phyloP scores from a whole-genome alignment of 2,797 vertebrate species.

The Schizothorax lantsangensis region DNA sequence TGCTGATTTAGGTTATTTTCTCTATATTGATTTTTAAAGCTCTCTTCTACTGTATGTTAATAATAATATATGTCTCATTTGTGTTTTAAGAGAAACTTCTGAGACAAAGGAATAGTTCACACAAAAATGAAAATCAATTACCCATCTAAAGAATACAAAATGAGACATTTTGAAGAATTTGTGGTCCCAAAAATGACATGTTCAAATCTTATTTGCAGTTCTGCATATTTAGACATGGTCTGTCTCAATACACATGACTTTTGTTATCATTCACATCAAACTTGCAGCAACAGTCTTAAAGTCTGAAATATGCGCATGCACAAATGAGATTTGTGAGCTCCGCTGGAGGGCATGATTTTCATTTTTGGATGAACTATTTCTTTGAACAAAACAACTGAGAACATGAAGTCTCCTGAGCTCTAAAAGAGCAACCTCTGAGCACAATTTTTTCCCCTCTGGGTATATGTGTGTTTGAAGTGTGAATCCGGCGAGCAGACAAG shows the following conservation, averaged over 20 bases:
- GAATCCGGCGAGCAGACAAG: slow-evolving; percentile 31
- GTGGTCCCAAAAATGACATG: not conserved
- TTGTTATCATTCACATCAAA: not conserved
- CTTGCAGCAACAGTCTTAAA: not conserved
- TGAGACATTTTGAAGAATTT: not conserved
- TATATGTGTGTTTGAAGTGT: slow-evolving; percentile 24
- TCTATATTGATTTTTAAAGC: not conserved
- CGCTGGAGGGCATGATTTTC: slow-evolving; percentile 28
- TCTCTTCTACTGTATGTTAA: not conserved
- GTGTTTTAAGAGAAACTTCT: not conserved
- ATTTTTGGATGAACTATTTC: slow-evolving; percentile 21
- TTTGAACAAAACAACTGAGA: slow-evolving; percentile 30
- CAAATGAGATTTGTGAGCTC: slow-evolving; percentile 22
- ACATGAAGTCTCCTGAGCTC: slow-evolving; percentile 27
- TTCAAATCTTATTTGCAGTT: not conserved
- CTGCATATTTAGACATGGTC: not conserved
- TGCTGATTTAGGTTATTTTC: not conserved
- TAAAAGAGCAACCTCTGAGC: slow-evolving; percentile 34
- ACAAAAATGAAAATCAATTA: not conserved
- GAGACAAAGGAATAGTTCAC: not conserved
- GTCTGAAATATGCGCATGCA: slow-evolving; percentile 13
- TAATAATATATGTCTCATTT: not conserved
- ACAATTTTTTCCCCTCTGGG: slow-evolving; percentile 8
- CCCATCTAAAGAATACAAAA: not conserved
- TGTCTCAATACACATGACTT: not conserved